phyloP scores from a whole-genome alignment of 2,888 invertebrate genomes.

The Gymnosoma rotundatum region DNA sequence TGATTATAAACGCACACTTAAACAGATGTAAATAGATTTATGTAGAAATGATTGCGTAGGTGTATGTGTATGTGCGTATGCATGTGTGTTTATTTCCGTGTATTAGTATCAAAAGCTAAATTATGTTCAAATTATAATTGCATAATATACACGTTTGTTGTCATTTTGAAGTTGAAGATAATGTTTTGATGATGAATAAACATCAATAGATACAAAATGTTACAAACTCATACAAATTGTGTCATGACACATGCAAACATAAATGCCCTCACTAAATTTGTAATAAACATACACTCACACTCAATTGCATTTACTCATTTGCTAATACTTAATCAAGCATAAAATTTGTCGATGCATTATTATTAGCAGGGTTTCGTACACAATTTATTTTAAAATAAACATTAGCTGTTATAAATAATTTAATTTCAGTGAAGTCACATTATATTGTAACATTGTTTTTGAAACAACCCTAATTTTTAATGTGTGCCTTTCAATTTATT shows the following conservation, averaged over 20 bases:
- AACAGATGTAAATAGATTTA: constrained; percentile 3
- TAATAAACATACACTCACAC: not conserved
- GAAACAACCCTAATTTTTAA: constrained; percentile 6
- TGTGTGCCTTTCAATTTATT: not conserved
- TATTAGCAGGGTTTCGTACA: constrained; percentile 5
- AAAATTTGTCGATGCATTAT: constrained; percentile 10
- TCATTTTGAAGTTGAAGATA: constrained; percentile 67
- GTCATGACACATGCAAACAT: not conserved
- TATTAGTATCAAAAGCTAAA: constrained; percentile 52
- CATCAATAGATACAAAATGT: constrained; percentile 45
- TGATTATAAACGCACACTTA: constrained; percentile 44
- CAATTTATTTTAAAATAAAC: not conserved
- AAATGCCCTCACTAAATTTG: not conserved
- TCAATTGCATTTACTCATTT: constrained; percentile 2
- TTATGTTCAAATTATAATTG: constrained; percentile 69
- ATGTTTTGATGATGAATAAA: constrained; percentile 70
- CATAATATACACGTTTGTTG: constrained; percentile 68
- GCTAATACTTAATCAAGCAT: constrained; percentile 50
- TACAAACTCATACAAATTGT: not conserved
- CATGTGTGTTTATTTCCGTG: not conserved
- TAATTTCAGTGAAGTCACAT: not conserved
- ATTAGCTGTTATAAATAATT: not conserved
- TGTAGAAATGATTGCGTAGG: constrained; percentile 17
- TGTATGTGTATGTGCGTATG: not conserved
- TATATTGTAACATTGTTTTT: not conserved